phyloP scores from a whole-genome alignment of 2,113 vertebrate species.

The Xyliphius kryptos region DNA sequence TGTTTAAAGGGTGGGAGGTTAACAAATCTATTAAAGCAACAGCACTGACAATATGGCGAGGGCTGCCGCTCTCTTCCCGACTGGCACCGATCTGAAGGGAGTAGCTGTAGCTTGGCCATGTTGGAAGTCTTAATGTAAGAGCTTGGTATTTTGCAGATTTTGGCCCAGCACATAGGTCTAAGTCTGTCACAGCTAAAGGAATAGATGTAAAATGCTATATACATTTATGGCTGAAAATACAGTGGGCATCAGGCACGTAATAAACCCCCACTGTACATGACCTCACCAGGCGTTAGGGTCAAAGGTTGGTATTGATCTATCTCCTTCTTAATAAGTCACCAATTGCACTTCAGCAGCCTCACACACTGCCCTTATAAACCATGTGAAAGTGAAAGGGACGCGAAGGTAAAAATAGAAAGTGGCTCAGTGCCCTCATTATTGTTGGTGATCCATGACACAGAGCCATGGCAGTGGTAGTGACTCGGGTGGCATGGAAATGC shows the following conservation, averaged over 20 bases:
- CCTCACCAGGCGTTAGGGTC: constrained; percentile 59
- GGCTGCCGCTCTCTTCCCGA: background rate
- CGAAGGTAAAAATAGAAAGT: constrained; percentile 60
- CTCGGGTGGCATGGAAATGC: constrained; percentile 50
- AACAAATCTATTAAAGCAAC: constrained; percentile 12
- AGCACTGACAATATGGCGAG: constrained; percentile 13
- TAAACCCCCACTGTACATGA: constrained; percentile 61
- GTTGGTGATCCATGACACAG: constrained; percentile 66
- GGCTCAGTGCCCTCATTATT: constrained; percentile 63
- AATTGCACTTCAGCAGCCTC: constrained; percentile 74
- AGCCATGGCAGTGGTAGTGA: constrained; percentile 60
- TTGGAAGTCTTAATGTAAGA: constrained; percentile 59
- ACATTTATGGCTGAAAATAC: constrained; percentile 42
- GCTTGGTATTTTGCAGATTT: background rate
- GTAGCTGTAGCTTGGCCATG: constrained; percentile 61
- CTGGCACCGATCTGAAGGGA: background rate
- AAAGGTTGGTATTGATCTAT: constrained; percentile 69
- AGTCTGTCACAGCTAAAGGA: background rate
- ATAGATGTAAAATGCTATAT: background rate
- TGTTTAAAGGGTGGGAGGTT: constrained; percentile 18
- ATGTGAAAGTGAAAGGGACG: constrained; percentile 43
- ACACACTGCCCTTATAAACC: constrained; percentile 68
- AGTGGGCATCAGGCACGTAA: constrained; percentile 65
- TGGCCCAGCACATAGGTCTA: background rate
- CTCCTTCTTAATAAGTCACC: constrained; percentile 86